A percentile compares a stretch with the other conserved stretches of the same genome.
Evolutionary conservation across 92 coral and sea anemone species (phyloP).

Genomic region (Porites divaricata): DNA sequence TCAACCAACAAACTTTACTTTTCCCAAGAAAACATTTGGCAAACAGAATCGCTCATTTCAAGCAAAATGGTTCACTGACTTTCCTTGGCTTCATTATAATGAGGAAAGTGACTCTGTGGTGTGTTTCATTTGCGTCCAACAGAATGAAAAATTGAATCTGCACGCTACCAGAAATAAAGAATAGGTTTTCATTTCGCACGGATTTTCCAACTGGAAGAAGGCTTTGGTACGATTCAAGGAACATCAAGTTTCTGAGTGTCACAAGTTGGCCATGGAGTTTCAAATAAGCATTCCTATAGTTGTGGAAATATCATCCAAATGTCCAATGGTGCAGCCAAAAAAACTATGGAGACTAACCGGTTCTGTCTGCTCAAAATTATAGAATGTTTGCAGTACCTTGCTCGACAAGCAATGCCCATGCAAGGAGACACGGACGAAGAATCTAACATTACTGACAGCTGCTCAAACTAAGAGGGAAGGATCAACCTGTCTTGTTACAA

Average conservation of each 20-base stretch:
- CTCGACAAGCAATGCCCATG: conserved; percentile 56
- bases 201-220: conserved; percentile 74
- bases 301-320: conserved; percentile 55
- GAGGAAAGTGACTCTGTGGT: conserved; percentile 68
- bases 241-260: conserved; percentile 73
- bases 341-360: conserved; percentile 35
- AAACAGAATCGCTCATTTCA: conserved; percentile 67
- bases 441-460: conserved; percentile 67
- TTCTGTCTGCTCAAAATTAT: conserved; percentile 45
- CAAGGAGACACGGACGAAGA: conserved; percentile 65
- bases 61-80: conserved; percentile 73
- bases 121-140: conserved; percentile 62
- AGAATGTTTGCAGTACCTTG: conserved; percentile 57
- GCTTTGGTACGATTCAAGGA: conserved; percentile 60
- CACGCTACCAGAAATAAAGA: conserved; percentile 67
- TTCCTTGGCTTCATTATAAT: conserved; percentile 78
- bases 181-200: conserved; percentile 47
- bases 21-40: conserved; percentile 60
- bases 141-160: conserved; percentile 60
- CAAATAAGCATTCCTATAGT: conserved; percentile 37
- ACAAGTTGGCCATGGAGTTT: conserved; percentile 60
- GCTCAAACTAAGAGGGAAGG: conserved; percentile 65
- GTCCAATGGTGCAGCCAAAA: conserved; percentile 24
- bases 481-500: conserved; percentile 54
- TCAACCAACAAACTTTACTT: conserved; percentile 69